phyloP scores from a whole-genome alignment of 2,113 vertebrate species.

The Mesoclemmys tuberculata region DNA sequence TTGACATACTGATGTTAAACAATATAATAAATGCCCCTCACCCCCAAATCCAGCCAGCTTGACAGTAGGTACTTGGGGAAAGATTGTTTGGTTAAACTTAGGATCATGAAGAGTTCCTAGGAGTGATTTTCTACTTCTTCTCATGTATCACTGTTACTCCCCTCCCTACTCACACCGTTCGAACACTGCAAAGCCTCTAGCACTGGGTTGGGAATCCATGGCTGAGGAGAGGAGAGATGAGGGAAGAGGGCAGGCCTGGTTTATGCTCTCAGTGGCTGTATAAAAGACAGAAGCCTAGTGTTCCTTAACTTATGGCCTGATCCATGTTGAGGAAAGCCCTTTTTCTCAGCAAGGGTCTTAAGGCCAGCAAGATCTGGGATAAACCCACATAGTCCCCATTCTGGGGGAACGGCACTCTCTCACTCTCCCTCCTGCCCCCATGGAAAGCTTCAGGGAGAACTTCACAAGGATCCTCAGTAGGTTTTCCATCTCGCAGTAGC shows the following conservation, averaged over 20 bases:
- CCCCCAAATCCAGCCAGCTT: too few relatives aligned
- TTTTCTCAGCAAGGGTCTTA: neutral
- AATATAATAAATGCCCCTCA: too few relatives aligned
- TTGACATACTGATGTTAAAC: too few relatives aligned
- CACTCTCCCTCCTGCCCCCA: too few relatives aligned
- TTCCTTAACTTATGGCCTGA: neutral
- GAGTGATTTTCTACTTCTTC: neutral
- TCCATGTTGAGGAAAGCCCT: neutral
- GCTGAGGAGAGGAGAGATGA: neutral
- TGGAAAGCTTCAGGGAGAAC: neutral
- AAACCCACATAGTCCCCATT: neutral
- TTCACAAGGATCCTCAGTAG: neutral
- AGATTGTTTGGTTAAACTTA: neutral
- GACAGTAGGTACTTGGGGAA: neutral
- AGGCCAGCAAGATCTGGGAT: neutral
- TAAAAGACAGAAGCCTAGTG: neutral
- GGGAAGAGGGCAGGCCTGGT: neutral
- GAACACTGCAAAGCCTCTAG: neutral
- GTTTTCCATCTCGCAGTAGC: neutral
- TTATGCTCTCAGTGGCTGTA: neutral
- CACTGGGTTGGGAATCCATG: neutral
- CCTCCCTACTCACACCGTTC: neutral
- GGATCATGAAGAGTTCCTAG: neutral
- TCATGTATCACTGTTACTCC: neutral
- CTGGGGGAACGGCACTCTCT: neutral